Conservation (phyloP, 2,888 invertebrate species). For the Matsumyia berberina region DNA sequence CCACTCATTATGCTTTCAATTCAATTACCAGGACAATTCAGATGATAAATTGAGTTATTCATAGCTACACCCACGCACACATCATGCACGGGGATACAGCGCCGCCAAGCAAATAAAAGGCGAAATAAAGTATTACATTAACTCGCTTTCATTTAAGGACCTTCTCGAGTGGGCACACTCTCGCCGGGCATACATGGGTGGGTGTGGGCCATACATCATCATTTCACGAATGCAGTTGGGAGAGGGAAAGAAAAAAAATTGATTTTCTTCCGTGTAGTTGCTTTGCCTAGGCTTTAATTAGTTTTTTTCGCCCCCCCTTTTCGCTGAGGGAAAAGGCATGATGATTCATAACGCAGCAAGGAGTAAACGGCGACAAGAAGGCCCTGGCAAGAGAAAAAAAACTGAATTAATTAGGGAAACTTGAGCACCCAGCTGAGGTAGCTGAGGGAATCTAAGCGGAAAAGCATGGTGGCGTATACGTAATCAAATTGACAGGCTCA, state of each 20-base stretch:
- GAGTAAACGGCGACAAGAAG: conserved; percentile 8
- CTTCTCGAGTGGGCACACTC: conserved; percentile 16
- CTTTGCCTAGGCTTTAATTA: conserved; percentile 35
- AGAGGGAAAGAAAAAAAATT: conserved; percentile 8
- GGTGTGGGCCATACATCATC: not conserved
- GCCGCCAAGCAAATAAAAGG: not conserved
- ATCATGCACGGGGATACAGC: too few species aligned
- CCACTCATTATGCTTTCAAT: conserved; percentile 41
- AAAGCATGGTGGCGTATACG: conserved; percentile 20
- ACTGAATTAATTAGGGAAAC: conserved; percentile 31
- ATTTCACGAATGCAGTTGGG: not conserved
- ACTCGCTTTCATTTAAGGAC: conserved; percentile 6
- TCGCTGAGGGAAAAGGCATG: not conserved
- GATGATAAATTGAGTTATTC: conserved; percentile 49
- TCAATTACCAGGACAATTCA: conserved; percentile 50
- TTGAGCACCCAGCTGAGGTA: conserved; percentile 2
- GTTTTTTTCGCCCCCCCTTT: too few species aligned
- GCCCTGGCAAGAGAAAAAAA: not conserved
- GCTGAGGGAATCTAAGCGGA: not conserved
- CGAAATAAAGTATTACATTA: not conserved
- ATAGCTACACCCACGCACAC: conserved; percentile 9
- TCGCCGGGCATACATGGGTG: not conserved
- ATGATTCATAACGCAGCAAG: conserved; percentile 19
- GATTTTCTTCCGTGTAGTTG: conserved; percentile 12
- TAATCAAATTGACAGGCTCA: conserved; percentile 48